A percentile compares a stretch with the other conserved stretches of the same genome.
Evolutionary conservation across 2,113 vertebrate species (phyloP).

Genomic region (Steatornis caripensis): DNA sequence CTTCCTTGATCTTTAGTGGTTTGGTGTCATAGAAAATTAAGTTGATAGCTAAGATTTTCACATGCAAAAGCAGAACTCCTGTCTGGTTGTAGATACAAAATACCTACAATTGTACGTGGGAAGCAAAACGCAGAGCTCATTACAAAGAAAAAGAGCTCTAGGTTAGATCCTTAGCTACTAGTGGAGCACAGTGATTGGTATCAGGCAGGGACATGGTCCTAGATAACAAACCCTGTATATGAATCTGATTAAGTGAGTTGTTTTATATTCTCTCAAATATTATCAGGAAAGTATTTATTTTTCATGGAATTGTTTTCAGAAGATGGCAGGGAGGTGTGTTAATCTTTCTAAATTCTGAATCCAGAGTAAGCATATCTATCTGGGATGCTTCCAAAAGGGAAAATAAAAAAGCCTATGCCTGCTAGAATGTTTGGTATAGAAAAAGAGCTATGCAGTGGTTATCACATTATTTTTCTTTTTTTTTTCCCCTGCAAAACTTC

Average conservation of each 20-base stretch:
- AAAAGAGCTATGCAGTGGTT: not conserved
- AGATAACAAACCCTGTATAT: not conserved
- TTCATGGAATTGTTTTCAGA: not conserved
- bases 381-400: not conserved
- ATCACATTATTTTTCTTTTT: not conserved
- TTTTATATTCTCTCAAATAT: not conserved
- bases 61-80: not conserved
- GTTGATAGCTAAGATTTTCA: not conserved
- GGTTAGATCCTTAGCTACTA: not conserved
- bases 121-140: not conserved
- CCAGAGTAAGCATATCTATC: not conserved
- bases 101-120: not conserved
- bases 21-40: not conserved
- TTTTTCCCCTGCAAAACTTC: not conserved
- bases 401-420: not conserved
- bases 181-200: not conserved
- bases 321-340: not conserved
- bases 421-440: not conserved
- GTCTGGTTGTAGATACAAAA: not conserved
- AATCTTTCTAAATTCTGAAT: not conserved
- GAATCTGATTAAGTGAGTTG: not conserved
- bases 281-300: not conserved
- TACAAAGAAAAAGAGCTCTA: not conserved
- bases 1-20: not conserved
- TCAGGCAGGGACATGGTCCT: not conserved